phyloP scores from a whole-genome alignment of 2,888 invertebrate genomes.

The Abscondita cerata region DNA sequence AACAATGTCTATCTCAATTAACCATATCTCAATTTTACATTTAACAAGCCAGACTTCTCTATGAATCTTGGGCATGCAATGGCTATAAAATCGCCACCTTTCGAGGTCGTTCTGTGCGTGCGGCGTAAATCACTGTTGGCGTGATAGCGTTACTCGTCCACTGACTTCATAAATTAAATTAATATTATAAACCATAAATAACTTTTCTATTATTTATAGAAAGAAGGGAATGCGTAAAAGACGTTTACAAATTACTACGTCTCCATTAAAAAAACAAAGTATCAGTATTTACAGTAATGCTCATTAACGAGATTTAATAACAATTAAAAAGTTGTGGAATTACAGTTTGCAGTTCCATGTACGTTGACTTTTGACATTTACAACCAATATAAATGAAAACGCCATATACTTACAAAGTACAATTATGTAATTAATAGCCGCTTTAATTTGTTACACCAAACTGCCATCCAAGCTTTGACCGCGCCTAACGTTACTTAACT shows the following conservation, averaged over 20 bases:
- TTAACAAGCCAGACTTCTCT: slow-evolving; percentile 21
- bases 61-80: slow-evolving; percentile 37
- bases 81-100: slow-evolving; percentile 51
- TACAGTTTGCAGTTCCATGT: background rate
- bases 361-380: no score
- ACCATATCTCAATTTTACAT: slow-evolving; percentile 20
- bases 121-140: slow-evolving; percentile 49
- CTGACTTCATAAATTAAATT: slow-evolving; percentile 49
- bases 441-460: no score
- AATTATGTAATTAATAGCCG: no score
- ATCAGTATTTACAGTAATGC: slow-evolving; percentile 4
- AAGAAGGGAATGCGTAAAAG: slow-evolving; percentile 22
- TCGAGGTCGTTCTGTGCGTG: slow-evolving; percentile 47
- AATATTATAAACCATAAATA: slow-evolving; percentile 46
- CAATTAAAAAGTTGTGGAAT: no score
- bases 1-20: slow-evolving; percentile 16
- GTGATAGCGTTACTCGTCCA: slow-evolving; percentile 40
- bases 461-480: no score
- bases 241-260: slow-evolving; percentile 26
- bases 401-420: no score
- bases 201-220: slow-evolving; percentile 31
- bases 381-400: no score
- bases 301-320: no score
- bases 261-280: slow-evolving; percentile 20
- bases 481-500: no score